A percentile compares a stretch with the other conserved stretches of the same genome.
Evolutionary conservation across 2,113 vertebrate genomes (phyloP).

Genomic region (Hoplias malabaricus): DNA sequence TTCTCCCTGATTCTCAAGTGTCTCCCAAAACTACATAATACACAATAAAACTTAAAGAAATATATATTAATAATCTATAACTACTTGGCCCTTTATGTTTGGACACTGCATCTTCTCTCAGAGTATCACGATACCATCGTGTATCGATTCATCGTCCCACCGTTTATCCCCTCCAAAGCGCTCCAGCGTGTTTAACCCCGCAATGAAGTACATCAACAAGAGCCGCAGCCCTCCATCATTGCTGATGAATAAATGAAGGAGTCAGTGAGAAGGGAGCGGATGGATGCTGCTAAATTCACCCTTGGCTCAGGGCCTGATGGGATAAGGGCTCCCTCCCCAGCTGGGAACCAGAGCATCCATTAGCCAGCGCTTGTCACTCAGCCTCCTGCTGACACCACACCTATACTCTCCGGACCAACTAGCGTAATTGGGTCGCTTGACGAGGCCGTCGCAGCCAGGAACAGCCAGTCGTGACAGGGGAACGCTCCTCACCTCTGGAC

Average conservation of each 20-base stretch:
- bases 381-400: background rate
- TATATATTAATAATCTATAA: too few relatives aligned
- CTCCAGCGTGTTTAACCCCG: background rate
- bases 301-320: conserved; percentile 10
- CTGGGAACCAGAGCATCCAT: background rate
- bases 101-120: too few relatives aligned
- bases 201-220: conserved; percentile 22
- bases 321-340: conserved; percentile 9
- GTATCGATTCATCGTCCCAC: background rate
- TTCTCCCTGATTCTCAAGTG: background rate
- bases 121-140: background rate
- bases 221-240: conserved; percentile 32
- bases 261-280: background rate
- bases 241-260: conserved; percentile 66
- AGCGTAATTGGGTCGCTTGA: conserved; percentile 34
- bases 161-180: background rate
- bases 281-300: conserved; percentile 47
- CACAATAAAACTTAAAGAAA: too few relatives aligned
- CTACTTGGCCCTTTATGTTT: too few relatives aligned
- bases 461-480: conserved; percentile 14
- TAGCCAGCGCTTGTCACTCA: background rate
- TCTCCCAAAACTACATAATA: too few relatives aligned
- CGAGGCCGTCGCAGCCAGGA: background rate
- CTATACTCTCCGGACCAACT: conserved; percentile 41
- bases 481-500: background rate